Conservation (phyloP, 92 coral and sea anemone species). For the Siderastrea siderea region DNA sequence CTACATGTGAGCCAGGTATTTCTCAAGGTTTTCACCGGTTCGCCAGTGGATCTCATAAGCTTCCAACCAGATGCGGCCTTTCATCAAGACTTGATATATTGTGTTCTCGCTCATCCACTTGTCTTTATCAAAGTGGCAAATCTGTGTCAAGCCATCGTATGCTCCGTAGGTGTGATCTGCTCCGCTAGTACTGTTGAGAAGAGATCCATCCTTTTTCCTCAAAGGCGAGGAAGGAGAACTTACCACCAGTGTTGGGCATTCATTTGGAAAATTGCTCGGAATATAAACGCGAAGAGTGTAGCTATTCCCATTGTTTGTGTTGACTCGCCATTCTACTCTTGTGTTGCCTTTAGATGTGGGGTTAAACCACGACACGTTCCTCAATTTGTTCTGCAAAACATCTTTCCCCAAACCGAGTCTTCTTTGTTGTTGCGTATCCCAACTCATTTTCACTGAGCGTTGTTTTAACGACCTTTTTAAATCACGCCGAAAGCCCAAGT, state of each 20-base stretch:
- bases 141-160: slow-evolving; percentile 64
- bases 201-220: slow-evolving; percentile 9
- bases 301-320: slow-evolving; percentile 55
- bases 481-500: background rate
- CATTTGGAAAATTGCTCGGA: slow-evolving; percentile 71
- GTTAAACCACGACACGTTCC: slow-evolving; percentile 67
- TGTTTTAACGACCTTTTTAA: background rate
- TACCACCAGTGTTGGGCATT: slow-evolving; percentile 80
- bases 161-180: slow-evolving; percentile 63
- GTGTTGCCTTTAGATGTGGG: slow-evolving; percentile 65
- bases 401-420: slow-evolving; percentile 74
- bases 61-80: slow-evolving; percentile 89
- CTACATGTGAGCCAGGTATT: slow-evolving; percentile 71
- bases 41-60: slow-evolving; percentile 81
- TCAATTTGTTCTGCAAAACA: slow-evolving; percentile 58
- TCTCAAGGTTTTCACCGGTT: slow-evolving; percentile 69
- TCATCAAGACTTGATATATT: slow-evolving; percentile 83
- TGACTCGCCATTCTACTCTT: slow-evolving; percentile 65
- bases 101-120: slow-evolving; percentile 82
- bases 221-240: slow-evolving; percentile 56
- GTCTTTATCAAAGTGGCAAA: slow-evolving; percentile 75
- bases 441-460: slow-evolving; percentile 44
- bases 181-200: background rate
- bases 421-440: slow-evolving; percentile 68
- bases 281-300: slow-evolving; percentile 77